Evolutionary conservation across 2,797 vertebrate species (phyloP).

Genomic region (Atherinosoma microstoma): DNA sequence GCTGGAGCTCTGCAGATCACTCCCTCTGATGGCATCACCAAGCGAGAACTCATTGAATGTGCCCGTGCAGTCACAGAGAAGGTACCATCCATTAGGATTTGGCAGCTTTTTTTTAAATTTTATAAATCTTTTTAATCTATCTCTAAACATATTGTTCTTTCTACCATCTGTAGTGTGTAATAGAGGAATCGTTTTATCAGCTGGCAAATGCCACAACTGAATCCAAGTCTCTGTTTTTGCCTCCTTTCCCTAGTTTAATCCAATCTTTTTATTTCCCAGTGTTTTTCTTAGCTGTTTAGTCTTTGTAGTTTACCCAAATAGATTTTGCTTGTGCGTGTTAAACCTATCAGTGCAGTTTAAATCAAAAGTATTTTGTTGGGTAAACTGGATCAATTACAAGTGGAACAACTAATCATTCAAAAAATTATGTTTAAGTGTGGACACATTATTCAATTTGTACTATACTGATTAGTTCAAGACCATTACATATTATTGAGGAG

Average conservation of each 20-base stretch:
- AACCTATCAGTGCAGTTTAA: background rate
- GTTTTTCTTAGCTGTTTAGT: background rate
- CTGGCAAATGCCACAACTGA: background rate
- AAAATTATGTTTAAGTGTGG: background rate
- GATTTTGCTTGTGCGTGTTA: background rate
- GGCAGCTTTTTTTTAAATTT: too few species aligned
- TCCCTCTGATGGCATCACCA: conserved; percentile 94
- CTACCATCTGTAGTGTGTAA: background rate
- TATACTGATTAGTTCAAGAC: background rate
- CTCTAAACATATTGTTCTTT: background rate
- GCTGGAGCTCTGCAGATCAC: conserved; percentile 95
- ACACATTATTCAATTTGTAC: background rate
- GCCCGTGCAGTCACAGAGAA: conserved; percentile 96
- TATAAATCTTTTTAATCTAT: background rate
- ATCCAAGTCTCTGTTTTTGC: background rate
- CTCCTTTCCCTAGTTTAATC: background rate
- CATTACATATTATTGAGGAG: too few species aligned
- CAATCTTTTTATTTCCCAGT: background rate
- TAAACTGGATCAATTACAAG: too few species aligned
- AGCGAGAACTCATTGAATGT: conserved; percentile 95
- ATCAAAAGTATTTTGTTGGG: too few species aligned
- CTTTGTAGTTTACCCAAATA: background rate
- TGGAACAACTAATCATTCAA: too few species aligned
- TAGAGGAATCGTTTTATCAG: background rate
- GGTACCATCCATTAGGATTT: conserved; percentile 76